Conservation (phyloP, 2,113 vertebrate species). For the Dasyornis broadbenti region DNA sequence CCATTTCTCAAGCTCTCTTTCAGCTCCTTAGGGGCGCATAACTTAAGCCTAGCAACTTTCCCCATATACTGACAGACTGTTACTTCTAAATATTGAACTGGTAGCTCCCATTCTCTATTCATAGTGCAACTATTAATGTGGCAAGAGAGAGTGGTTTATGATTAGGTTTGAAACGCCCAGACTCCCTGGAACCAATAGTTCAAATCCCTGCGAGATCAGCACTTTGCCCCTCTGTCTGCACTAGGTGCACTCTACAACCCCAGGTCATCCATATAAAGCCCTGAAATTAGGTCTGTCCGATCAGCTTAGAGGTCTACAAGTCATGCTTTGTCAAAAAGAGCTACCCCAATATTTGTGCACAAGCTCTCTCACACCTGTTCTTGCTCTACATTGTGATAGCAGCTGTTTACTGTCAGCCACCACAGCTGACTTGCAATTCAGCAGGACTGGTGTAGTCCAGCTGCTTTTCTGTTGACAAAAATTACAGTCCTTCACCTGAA, state of each 20-base stretch:
- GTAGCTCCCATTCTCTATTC: slow-evolving; percentile 23
- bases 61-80: slow-evolving; percentile 1
- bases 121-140: slow-evolving; percentile 14
- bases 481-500: not conserved
- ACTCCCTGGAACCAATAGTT: slow-evolving; percentile 4
- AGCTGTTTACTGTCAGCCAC: not conserved
- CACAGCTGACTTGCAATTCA: not conserved
- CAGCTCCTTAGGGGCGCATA: slow-evolving; percentile 31
- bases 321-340: not conserved
- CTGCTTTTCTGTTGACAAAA: not conserved
- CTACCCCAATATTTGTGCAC: not conserved
- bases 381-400: not conserved
- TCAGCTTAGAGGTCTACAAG: not conserved
- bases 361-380: not conserved
- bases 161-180: slow-evolving; percentile 5
- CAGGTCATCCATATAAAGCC: not conserved
- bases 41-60: slow-evolving; percentile 28
- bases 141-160: not conserved
- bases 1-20: slow-evolving; percentile 59
- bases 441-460: not conserved
- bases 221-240: not conserved
- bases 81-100: slow-evolving; percentile 11
- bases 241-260: not conserved
- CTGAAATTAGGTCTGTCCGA: not conserved
- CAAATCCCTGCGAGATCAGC: not conserved